Percentiles rank a stretch among this genome's conserved stretches.
Conservation (phyloP, 2,113 vertebrate genomes). For the Xiphorhynchus elegans region DNA sequence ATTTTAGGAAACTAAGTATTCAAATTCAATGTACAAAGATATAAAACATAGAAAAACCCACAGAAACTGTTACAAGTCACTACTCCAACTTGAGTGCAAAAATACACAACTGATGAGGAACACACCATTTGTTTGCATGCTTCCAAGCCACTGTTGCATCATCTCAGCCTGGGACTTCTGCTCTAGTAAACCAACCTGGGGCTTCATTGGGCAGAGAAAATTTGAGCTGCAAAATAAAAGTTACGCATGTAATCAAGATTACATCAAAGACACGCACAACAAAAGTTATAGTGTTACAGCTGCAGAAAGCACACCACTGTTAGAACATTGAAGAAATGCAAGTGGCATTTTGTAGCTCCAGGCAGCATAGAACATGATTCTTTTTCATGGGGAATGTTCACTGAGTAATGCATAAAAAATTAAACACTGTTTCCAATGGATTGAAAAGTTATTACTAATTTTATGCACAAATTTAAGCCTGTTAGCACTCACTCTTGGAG, state of each 20-base stretch:
- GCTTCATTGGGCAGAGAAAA: conserved; percentile 75
- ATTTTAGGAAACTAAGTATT: background rate
- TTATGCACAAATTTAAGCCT: background rate
- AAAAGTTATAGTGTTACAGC: background rate
- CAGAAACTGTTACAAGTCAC: background rate
- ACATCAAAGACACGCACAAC: background rate
- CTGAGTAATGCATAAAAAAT: background rate
- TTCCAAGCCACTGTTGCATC: conserved; percentile 87
- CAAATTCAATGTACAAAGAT: background rate
- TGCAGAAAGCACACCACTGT: background rate
- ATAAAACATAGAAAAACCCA: background rate
- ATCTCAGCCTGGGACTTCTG: conserved; percentile 80
- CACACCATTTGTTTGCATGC: conserved; percentile 70
- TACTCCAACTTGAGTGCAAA: background rate
- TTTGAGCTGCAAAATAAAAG: conserved; percentile 75
- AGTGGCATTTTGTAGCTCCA: background rate
- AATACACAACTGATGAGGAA: background rate
- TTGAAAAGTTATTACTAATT: background rate
- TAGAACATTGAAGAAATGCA: background rate
- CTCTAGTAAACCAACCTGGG: conserved; percentile 74
- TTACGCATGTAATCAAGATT: background rate
- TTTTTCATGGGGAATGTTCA: background rate
- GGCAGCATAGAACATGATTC: background rate
- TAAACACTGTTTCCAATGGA: background rate
- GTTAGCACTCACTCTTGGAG: background rate